Conservation (phyloP, 2,888 invertebrate species). For the Epiblema foenella region DNA sequence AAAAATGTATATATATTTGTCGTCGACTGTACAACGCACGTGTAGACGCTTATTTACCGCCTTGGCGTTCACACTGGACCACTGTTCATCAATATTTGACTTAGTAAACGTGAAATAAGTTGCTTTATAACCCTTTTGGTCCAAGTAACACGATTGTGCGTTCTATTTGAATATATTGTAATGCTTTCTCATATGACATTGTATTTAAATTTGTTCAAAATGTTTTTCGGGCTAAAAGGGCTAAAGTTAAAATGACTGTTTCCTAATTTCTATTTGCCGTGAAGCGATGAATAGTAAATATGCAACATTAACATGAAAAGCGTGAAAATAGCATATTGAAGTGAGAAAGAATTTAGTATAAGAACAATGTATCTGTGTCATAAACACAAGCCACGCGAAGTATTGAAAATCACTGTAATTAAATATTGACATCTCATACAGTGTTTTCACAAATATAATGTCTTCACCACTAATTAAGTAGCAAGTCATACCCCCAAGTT, state of each 20-base stretch:
- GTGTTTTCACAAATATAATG: neutral
- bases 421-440: too few species aligned
- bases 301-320: neutral
- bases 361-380: neutral
- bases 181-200: neutral
- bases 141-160: neutral
- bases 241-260: neutral
- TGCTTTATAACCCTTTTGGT: neutral
- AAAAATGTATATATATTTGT: neutral
- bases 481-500: conserved; percentile 1
- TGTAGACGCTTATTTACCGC: neutral
- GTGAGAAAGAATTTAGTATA: neutral
- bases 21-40: neutral
- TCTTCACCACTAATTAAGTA: neutral
- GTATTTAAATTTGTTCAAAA: neutral
- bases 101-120: neutral
- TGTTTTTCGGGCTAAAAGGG: neutral
- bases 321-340: conserved; percentile 8
- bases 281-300: neutral
- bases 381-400: neutral
- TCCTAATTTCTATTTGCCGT: neutral
- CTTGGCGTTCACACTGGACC: neutral
- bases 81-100: neutral
- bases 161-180: neutral
- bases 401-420: too few species aligned